Percentiles rank a stretch among this genome's conserved stretches.
Conservation (phyloP, 1,140 invertebrate species). For the Agrypnia vestita region DNA sequence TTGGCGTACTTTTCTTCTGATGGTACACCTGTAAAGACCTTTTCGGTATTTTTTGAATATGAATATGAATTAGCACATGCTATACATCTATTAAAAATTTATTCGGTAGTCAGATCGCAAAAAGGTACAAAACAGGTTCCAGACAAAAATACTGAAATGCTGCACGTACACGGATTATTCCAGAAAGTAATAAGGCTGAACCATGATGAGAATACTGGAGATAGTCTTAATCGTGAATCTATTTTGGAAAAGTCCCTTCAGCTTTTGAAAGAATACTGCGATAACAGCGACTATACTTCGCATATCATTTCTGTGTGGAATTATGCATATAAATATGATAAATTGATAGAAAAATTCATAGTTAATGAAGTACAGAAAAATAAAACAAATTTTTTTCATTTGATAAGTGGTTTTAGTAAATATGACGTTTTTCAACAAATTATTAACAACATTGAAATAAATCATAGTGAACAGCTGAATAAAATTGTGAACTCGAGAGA, state of each 20-base stretch:
- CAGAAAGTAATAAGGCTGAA: too few relatives aligned
- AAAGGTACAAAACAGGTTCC: too few relatives aligned
- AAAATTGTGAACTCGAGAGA: neutral
- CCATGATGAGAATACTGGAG: too few relatives aligned
- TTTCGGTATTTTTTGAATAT: too few relatives aligned
- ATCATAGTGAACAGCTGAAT: neutral
- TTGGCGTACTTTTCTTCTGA: too few relatives aligned
- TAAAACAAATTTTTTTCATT: constrained; percentile 10
- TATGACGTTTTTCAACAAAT: neutral
- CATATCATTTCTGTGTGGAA: neutral
- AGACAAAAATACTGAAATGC: too few relatives aligned
- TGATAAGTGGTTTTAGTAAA: neutral
- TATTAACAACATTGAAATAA: neutral
- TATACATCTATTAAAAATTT: too few relatives aligned
- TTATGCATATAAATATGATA: constrained; percentile 3
- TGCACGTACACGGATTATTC: too few relatives aligned
- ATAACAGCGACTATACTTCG: neutral
- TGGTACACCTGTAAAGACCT: too few relatives aligned
- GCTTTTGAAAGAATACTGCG: neutral
- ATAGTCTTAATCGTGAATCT: neutral
- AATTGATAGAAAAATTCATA: neutral
- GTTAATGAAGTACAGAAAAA: neutral
- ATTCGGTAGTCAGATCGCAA: too few relatives aligned
- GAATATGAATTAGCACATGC: too few relatives aligned
- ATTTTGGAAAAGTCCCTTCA: neutral